Conservation (phyloP, 2,888 invertebrate species). For the Eupithecia tripunctaria region DNA sequence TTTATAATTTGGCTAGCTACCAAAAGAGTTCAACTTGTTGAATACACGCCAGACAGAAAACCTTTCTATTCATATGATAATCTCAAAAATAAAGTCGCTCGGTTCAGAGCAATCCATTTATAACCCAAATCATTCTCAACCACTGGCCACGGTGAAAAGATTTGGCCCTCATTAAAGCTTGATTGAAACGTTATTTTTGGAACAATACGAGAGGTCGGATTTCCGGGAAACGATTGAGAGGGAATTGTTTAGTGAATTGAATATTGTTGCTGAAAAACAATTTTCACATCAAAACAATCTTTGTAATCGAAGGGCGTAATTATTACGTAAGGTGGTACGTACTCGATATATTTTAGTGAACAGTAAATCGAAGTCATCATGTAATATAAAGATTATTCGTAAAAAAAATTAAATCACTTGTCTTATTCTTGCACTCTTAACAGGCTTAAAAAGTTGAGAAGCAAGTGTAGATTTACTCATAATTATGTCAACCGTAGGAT, state of each 20-base stretch:
- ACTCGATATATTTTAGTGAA: too few species aligned
- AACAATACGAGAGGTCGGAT: constrained; percentile 3
- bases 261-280: constrained; percentile 1
- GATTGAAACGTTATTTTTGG: constrained; percentile 15
- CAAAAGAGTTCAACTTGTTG: constrained; percentile 1
- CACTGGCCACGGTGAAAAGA: constrained; percentile 24
- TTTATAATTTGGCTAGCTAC: not conserved
- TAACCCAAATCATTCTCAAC: constrained; percentile 21
- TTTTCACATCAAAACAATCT: not conserved
- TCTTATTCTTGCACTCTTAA: too few species aligned
- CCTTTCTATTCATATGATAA: constrained; percentile 24
- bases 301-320: too few species aligned
- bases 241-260: constrained; percentile 4
- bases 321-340: too few species aligned
- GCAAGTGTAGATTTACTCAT: too few species aligned
- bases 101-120: constrained; percentile 34
- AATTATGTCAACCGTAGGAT: not conserved
- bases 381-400: too few species aligned
- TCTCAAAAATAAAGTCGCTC: constrained; percentile 19
- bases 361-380: too few species aligned
- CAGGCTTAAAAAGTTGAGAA: too few species aligned
- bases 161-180: constrained; percentile 10
- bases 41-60: constrained; percentile 4
- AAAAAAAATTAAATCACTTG: too few species aligned
- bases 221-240: not conserved